Evolutionary conservation across 2,113 vertebrate species (phyloP).

Genomic region (Vidua macroura): DNA sequence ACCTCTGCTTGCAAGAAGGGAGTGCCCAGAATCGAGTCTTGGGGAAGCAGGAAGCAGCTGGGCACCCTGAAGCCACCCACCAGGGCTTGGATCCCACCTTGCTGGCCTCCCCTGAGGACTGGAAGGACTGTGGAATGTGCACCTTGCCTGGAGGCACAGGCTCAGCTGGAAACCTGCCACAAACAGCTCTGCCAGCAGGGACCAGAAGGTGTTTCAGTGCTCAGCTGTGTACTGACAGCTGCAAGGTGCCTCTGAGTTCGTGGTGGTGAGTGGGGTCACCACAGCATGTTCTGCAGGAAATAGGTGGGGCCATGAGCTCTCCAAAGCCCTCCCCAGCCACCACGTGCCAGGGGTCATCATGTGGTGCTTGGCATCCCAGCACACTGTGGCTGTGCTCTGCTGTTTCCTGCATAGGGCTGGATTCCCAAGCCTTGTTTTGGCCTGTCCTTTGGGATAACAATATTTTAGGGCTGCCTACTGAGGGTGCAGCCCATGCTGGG

Average conservation of each 20-base stretch:
- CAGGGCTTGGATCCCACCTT: not conserved
- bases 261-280: not conserved
- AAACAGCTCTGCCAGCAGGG: not conserved
- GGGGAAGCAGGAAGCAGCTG: not conserved
- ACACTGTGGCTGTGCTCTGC: rapidly evolving
- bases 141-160: rapidly evolving
- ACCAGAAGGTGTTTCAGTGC: rapidly evolving
- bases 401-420: rapidly evolving
- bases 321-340: not conserved
- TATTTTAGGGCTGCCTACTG: not conserved
- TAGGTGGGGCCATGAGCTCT: not conserved
- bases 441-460: not conserved
- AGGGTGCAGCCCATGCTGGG: rapidly evolving
- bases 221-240: not conserved
- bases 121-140: rapidly evolving
- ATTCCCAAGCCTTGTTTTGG: not conserved
- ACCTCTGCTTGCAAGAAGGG: not conserved
- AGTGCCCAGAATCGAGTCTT: not conserved
- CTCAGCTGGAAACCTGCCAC: not conserved
- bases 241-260: not conserved
- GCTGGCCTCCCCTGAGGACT: not conserved
- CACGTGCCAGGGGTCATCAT: rapidly evolving
- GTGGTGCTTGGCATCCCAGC: not conserved
- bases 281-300: rapidly evolving
- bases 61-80: rapidly evolving